Evolutionary conservation across 2,888 invertebrate species (phyloP).

Genomic region (Anthrax anthrax): DNA sequence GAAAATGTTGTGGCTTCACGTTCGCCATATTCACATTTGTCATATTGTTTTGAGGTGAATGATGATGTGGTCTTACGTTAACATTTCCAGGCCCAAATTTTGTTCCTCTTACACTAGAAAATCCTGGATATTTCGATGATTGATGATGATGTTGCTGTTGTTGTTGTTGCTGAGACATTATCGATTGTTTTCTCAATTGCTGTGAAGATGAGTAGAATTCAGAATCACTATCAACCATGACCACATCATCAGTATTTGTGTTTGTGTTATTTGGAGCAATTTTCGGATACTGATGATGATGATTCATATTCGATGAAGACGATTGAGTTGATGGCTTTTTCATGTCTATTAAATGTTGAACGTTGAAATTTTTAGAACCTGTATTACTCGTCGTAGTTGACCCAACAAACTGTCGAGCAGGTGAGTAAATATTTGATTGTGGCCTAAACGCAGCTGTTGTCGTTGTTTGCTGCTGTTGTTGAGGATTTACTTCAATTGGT

Average conservation of each 20-base stretch:
- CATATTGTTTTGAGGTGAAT: background rate
- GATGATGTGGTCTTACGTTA: background rate
- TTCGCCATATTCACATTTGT: conserved; percentile 8
- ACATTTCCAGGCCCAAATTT: background rate
- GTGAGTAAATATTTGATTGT: background rate
- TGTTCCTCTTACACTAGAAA: background rate
- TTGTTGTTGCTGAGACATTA: background rate
- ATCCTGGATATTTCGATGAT: background rate
- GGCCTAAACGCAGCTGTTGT: background rate
- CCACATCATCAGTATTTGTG: background rate
- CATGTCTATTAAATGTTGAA: conserved; percentile 7
- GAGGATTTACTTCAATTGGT: background rate
- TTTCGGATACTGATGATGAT: background rate
- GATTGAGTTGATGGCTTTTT: conserved; percentile 1
- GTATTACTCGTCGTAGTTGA: background rate
- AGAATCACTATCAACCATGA: conserved; percentile 2
- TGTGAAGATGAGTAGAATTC: background rate
- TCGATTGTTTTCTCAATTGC: background rate
- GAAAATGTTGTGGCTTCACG: conserved; percentile 6
- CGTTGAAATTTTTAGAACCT: conserved; percentile 9
- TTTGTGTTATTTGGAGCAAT: background rate
- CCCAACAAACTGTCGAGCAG: background rate
- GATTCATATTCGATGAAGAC: background rate
- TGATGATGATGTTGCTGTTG: too few species aligned
- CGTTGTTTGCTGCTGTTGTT: too few species aligned